Base-by-base conservation (phyloP, 2,797 vertebrate species). In the Caiman crocodilus region DNA sequence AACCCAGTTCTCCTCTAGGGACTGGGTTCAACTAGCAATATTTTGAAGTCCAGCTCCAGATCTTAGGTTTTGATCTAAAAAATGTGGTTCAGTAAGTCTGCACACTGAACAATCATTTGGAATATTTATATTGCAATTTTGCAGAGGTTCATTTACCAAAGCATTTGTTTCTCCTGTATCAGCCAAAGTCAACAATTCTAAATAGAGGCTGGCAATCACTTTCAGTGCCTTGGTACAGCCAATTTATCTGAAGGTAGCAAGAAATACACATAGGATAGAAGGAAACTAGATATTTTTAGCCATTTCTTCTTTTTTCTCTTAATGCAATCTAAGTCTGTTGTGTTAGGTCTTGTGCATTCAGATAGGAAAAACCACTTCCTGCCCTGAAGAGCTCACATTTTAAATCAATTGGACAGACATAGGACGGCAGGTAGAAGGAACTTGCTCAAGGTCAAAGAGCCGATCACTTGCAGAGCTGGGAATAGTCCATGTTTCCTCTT, bases 211-310 rank as follows among this genome's bases (percentile, higher is more conserved):
- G 32, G 55, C 57, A 64, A 71, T 75, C 13, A 11, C 32, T 76
- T 94, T 85, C 84, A 75, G 21, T 87, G 65, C 76, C 84, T 79
- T 23, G 61, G 75, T 3, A 71, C 56, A 32, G 28, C 21, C 42
- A 78, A 59, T 59, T 30, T n/a, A 59, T 42, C 89, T 89, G 79
- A 87, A 90, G 88, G 78, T 78, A 82, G 76, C 30, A 67, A 67
- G 18, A 67, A 32, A 21, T 11, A 11, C 21, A 67, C 32, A 30
- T 67, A 32, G n/a, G 30, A 23, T 50, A 50, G 42, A 50, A 50
- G 30, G 30, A 30, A 69, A 21, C 67, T 69, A 21, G 67, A 32
- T 32, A 7, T 18, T 69, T 23, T 14, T 23, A 69, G 35, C 30
- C 30, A 35, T 69, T 35, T 69, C 65, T 69, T 69, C 30, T 69